Evolutionary conservation across 1,140 invertebrate genomes (phyloP).

Genomic region (Psilanteris sp.): DNA sequence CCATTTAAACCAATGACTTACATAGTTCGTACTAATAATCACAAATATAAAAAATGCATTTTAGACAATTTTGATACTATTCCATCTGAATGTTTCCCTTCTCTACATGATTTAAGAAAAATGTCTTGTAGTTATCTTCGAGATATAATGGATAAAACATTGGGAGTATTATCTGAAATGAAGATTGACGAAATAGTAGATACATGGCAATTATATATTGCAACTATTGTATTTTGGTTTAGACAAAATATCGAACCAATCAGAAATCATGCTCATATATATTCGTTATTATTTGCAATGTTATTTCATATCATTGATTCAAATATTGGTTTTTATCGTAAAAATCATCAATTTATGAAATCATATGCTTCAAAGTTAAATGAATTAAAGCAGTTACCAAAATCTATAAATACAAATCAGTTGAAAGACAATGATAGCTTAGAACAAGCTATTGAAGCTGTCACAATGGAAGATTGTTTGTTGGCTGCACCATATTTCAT

Average conservation of each 20-base stretch:
- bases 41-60: slow-evolving; percentile 64
- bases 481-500: slow-evolving; percentile 82
- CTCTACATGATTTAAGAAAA: slow-evolving; percentile 22
- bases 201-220: slow-evolving; percentile 82
- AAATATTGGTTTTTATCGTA: slow-evolving; percentile 75
- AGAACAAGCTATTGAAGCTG: slow-evolving; percentile 57
- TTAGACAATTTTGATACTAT: slow-evolving; percentile 69
- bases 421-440: slow-evolving; percentile 4
- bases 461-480: slow-evolving; percentile 82
- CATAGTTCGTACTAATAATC: slow-evolving; percentile 67
- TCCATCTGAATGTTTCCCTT: slow-evolving; percentile 21
- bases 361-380: slow-evolving; percentile 46
- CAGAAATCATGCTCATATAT: slow-evolving; percentile 80
- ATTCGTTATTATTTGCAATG: slow-evolving; percentile 83
- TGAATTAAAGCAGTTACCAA: slow-evolving; percentile 4
- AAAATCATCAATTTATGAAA: slow-evolving; percentile 54
- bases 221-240: slow-evolving; percentile 85
- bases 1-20: slow-evolving; percentile 73
- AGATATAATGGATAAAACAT: slow-evolving; percentile 78
- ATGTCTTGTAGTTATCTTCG: slow-evolving; percentile 61
- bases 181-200: slow-evolving; percentile 78
- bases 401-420: not conserved
- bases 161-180: slow-evolving; percentile 71
- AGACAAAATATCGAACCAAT: slow-evolving; percentile 76
- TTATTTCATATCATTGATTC: slow-evolving; percentile 83